phyloP scores from a whole-genome alignment of 2,888 invertebrate genomes.

The Archaeoteleia sp. region DNA sequence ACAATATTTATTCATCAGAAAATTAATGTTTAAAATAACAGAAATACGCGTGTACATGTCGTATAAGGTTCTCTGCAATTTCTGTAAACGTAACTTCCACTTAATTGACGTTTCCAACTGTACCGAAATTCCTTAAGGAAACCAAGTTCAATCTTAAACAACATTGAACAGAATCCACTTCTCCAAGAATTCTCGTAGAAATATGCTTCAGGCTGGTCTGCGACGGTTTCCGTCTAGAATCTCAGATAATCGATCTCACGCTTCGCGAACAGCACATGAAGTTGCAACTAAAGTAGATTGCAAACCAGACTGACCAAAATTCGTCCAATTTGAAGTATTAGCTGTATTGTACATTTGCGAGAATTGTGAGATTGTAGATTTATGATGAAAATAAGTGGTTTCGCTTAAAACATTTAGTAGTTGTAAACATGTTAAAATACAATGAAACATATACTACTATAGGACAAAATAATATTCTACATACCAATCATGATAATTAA shows the following conservation, averaged over 20 bases:
- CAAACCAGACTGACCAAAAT: slow-evolving; percentile 19
- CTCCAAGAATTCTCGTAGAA: slow-evolving; percentile 26
- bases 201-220: slow-evolving; percentile 24
- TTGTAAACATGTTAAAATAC: too few relatives aligned
- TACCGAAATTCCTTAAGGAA: slow-evolving; percentile 8
- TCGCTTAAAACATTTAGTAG: too few relatives aligned
- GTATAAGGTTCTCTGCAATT: neutral
- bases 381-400: too few relatives aligned
- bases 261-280: slow-evolving; percentile 18
- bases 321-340: slow-evolving; percentile 27
- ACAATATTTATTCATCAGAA: too few relatives aligned
- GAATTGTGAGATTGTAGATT: too few relatives aligned
- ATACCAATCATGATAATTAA: too few relatives aligned
- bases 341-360: too few relatives aligned
- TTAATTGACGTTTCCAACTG: slow-evolving; percentile 24
- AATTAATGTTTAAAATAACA: too few relatives aligned
- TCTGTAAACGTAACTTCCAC: slow-evolving; percentile 14
- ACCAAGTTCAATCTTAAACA: slow-evolving; percentile 18
- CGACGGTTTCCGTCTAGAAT: slow-evolving; percentile 30
- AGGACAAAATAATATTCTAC: too few relatives aligned
- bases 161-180: slow-evolving; percentile 19
- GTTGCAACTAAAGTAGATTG: slow-evolving; percentile 18
- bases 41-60: slow-evolving; percentile 3
- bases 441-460: too few relatives aligned
- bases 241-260: slow-evolving; percentile 31